phyloP scores from a whole-genome alignment of 2,113 vertebrate species.

The Anseranas semipalmata region DNA sequence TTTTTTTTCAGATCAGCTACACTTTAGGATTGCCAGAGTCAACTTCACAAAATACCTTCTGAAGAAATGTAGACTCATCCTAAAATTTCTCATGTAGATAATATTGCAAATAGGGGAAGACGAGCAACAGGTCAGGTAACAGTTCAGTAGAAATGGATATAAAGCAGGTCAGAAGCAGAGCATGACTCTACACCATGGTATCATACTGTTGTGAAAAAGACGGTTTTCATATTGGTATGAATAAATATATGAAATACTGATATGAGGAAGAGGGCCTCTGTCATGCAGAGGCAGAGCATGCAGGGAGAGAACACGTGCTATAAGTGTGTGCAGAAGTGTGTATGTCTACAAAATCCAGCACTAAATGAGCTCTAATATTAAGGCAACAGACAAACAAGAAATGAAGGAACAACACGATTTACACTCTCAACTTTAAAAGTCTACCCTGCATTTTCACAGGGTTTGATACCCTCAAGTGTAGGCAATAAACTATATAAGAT shows the following conservation, averaged over 20 bases:
- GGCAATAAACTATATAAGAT: constrained; percentile 2
- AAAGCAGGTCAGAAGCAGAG: not conserved
- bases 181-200: not conserved
- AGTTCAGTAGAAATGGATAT: not conserved
- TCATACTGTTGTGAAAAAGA: not conserved
- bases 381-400: not conserved
- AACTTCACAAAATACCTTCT: not conserved
- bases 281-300: not conserved
- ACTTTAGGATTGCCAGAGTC: not conserved
- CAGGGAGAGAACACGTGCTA: too few species aligned
- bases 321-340: not conserved
- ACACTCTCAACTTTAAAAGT: not conserved
- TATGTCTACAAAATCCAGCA: not conserved
- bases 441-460: not conserved
- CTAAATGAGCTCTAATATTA: not conserved
- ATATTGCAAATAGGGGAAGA: not conserved
- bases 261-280: too few species aligned
- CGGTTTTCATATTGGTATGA: not conserved
- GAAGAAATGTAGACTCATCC: not conserved
- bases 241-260: too few species aligned
- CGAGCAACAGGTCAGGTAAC: not conserved
- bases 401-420: not conserved
- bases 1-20: not conserved
- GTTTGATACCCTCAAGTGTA: not conserved
- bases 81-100: not conserved